Evolutionary conservation across 1,140 invertebrate species (phyloP).

Genomic region (Vollenhovia emeryi): DNA sequence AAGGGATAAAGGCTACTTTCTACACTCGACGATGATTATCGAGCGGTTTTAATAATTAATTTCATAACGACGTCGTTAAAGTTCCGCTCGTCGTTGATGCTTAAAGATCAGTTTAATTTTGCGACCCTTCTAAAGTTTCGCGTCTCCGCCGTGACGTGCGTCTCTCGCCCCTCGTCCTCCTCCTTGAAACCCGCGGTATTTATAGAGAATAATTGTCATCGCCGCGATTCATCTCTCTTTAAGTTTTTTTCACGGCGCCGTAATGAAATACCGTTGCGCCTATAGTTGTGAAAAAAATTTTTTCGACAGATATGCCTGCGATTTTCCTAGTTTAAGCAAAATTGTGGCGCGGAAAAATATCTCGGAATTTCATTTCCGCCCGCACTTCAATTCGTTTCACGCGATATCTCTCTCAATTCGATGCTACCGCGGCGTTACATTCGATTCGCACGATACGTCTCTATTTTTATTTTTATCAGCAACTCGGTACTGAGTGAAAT

Average conservation of each 20-base stretch:
- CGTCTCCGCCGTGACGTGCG: neutral
- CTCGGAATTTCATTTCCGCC: slow-evolving; percentile 18
- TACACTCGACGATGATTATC: slow-evolving; percentile 67
- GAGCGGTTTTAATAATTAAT: slow-evolving; percentile 72
- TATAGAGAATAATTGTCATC: slow-evolving; percentile 36
- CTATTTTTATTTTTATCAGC: slow-evolving; percentile 36
- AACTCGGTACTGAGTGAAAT: neutral
- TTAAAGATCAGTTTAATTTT: slow-evolving; percentile 66
- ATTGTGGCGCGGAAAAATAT: slow-evolving; percentile 29
- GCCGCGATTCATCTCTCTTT: slow-evolving; percentile 15
- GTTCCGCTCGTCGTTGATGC: slow-evolving; percentile 44
- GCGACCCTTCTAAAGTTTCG: slow-evolving; percentile 51
- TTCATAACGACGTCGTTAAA: slow-evolving; percentile 69
- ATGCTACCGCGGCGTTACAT: slow-evolving; percentile 2
- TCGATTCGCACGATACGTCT: slow-evolving; percentile 1
- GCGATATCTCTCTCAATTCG: neutral
- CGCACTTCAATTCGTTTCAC: slow-evolving; percentile 12
- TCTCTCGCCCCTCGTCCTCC: slow-evolving; percentile 1
- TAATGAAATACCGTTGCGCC: slow-evolving; percentile 10
- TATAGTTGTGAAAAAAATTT: neutral
- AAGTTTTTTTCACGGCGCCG: neutral
- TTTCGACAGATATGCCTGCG: neutral
- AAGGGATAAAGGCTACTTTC: slow-evolving; percentile 64
- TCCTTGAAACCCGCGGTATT: neutral
- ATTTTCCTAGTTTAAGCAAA: neutral